Evolutionary conservation across 2,113 vertebrate species (phyloP), one percentile per base, ranked within the genome.

Genomic region (Bostrychus sinensis): DNA sequence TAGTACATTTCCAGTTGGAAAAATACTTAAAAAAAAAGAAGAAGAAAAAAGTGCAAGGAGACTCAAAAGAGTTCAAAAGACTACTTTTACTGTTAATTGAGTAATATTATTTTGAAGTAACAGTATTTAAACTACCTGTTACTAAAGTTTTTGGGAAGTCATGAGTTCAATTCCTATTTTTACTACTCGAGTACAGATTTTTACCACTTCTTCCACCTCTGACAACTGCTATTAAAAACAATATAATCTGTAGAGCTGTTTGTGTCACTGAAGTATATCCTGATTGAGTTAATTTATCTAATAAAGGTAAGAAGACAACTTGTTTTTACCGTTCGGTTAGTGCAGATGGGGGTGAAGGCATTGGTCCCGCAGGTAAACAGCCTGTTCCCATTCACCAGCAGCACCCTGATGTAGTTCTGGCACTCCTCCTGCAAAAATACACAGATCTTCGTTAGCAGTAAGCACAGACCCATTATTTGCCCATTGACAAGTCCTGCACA

Each of bases 351-450:
- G 32, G 95, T 98, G 89, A 98, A 99, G 0, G 97, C 97, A 0
- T 99, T 97, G 72, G 96, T 99, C 77, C 97, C 97, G 30, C 97
- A 99, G 68, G 95, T 95, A 55, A 99, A 98, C 62, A 99, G 88
- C 56, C 95, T 91, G 87, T 96, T 92, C 1, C 95, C 94, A 10
- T 94, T 95, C 70, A 98, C 94, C 71, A 99, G 90, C 25, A 99
- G 94, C 20, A 99, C 97, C 58, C 97, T 94, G 78, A 99, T 94
- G 68, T 99, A 99, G 91, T 99, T 99, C 90, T 99, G 97, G 84
- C 97, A 99, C 78, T 99, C 96, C 69, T 98, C 96, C 97, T 99
- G 88, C 5, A 43, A 81, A 85, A 63, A 82, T 38, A 66, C 63
- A 82, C 64, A 80, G 9, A 72, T 56, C 61, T 23, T 60, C 9